Base-by-base conservation (phyloP, 1,140 invertebrate species). In the Pseudomyrmex pallidus region DNA sequence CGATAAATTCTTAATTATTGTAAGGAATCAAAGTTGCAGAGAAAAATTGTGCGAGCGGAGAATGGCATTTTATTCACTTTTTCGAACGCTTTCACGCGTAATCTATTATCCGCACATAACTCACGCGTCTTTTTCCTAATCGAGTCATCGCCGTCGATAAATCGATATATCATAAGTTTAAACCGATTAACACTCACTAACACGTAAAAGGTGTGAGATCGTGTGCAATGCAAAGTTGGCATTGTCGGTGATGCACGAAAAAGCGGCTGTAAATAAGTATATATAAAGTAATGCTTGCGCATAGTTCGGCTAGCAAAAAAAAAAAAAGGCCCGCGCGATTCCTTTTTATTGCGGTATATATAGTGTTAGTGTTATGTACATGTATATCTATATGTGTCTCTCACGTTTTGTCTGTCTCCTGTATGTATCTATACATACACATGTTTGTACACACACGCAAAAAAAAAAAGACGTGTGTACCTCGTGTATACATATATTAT, bases 351-450 rank as follows among this genome's bases (percentile, higher is more conserved):
- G 90, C 90, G 82, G 83, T 84, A 83, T 78, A 82, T 70, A 77
- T 35, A 35, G 35, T 35, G 68, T 20, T 87, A 86, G 70, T 82
- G 76, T 83, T 78, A 72, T 82, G 67, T 85, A 84, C 59, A 84
- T 83, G 80, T 85, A 35, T 35, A 83, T 76, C 46, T 82, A 70
- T 90, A 54, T 91, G 85, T 88, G 83, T 91, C 87, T 91, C 87
- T 85, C 87, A 87, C 74, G 76, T 91, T 91, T 54, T 90, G 73
- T 87, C 89, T 90, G 87, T 91, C 87, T 85, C 0, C 82, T 91
- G 80, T 91, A 90, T 85, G 86, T 88, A 91, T 78, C 77, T 90
- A 89, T 88, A 85, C 74, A 48, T 88, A 89, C 83, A 87, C 73
- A 87, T 88, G 87, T 35, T 35, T 85, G 84, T 87, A 85, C 72